Evolutionary conservation across 2,797 vertebrate species (phyloP), one percentile per base, ranked within the genome.

Genomic region (Anguilla anguilla): DNA sequence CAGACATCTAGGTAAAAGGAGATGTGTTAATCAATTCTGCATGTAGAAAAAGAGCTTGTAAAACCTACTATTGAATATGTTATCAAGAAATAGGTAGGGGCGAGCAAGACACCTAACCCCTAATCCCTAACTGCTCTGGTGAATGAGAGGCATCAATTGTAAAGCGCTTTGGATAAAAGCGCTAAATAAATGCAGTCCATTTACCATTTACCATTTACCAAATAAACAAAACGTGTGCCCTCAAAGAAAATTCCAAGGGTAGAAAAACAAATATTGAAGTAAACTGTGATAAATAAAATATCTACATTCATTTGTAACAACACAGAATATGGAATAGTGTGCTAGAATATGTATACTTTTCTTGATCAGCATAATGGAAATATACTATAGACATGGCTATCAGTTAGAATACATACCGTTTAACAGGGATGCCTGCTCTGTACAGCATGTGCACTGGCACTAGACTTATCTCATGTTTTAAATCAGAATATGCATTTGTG

Each of bases 1-100:
- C 89, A 82, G 39, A 90, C 22, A 72, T 90, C 90, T 88, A 94
- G 92, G 93, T 94, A 94, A 74, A 90, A 31, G 46, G 39, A 91
- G 87, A 89, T 89, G 87, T 74, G 77, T 83, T 31, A 91, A 89
- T 92, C 93, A 89, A 88, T 89, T 86, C 55, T 87, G 5, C 84
- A 81, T 79, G 59, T 67, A 85, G 7, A 57, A 89, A 86, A 67
- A 39, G 6, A 17, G 46, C 87, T 69, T 85, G 64, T 89, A 82
- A 69, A 87, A 59, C 6, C 69, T 22, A 81, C 88, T 51, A 88
- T 90, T 90, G 81, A 57, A 55, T 79, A 85, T 39, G 19, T 46
- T 83, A 69, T 28, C 0, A 11, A 83, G 28, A n/a, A n/a, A n/a
- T n/a, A n/a, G n/a, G n/a, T n/a, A n/a, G n/a, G n/a, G n/a, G n/a